Percentiles rank a stretch among this genome's conserved stretches.
Conservation (phyloP, 2,888 invertebrate species). For the Papilio gigon region DNA sequence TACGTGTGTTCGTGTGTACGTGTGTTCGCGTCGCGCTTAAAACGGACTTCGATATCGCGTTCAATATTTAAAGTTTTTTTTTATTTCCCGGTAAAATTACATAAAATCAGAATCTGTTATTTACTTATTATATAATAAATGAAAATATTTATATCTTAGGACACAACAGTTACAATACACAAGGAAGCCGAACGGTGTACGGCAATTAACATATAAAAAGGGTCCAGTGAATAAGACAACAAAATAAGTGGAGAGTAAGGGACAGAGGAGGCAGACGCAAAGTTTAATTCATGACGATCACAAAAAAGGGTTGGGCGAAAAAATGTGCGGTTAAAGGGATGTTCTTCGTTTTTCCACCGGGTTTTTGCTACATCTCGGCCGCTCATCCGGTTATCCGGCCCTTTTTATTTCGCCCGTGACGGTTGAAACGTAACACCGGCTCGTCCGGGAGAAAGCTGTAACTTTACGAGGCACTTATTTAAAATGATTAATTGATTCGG, state of each 20-base stretch:
- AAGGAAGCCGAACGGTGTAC: background rate
- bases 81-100: too few species aligned
- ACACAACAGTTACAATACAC: too few species aligned
- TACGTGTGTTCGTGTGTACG: too few species aligned
- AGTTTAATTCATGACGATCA: conserved; percentile 32
- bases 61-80: too few species aligned
- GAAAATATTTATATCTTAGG: too few species aligned
- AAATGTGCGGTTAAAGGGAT: conserved; percentile 43
- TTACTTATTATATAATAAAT: too few species aligned
- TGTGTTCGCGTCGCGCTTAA: too few species aligned
- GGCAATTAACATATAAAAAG: background rate
- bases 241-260: background rate
- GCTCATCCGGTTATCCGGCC: conserved; percentile 36
- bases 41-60: too few species aligned
- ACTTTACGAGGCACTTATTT: conserved; percentile 44
- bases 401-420: conserved; percentile 45
- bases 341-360: conserved; percentile 42
- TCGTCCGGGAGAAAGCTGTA: conserved; percentile 37
- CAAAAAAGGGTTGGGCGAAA: conserved; percentile 41
- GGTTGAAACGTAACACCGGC: conserved; percentile 30
- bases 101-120: background rate
- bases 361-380: conserved; percentile 35
- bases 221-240: background rate
- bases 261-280: background rate
- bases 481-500: conserved; percentile 45